Evolutionary conservation across 2,113 vertebrate species (phyloP), one percentile per base, ranked within the genome.

Genomic region (Bettongia penicillata): DNA sequence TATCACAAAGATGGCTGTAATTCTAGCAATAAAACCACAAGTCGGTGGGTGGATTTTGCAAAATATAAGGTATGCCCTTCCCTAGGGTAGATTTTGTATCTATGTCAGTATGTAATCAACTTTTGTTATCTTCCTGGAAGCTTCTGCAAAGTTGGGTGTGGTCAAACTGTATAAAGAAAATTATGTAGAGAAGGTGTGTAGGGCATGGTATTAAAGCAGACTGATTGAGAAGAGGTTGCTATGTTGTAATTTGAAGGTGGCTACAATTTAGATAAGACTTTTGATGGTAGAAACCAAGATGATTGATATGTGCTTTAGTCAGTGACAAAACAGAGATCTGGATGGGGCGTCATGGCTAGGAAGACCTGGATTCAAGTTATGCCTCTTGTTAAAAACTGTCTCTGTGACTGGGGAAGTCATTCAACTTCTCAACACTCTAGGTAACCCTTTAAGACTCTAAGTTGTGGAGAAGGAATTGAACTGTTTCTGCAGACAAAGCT

Each of bases 211-310:
- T 24, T 1, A 37, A 28, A 3, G 91, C 28, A 2, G 26, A 14
- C 0, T 14, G 48, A 5, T 10, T 68, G 0, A 0, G 3, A 3
- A 3, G 2, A 52, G n/a, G 2, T n/a, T 43, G 16, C n/a, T 19
- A n/a, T 84, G 22, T 43, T 43, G 5, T 43, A 14, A 84, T 6
- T 84, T 84, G 43, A 84, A 84, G 37, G 68, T 22, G 68, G 5
- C 37, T 84, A 43, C 16, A 43, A 77, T 3, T 10, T n/a, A n/a
- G 61, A 43, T 22, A 84, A 84, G 16, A n/a, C 16, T 22, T 84
- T 84, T n/a, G 37, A 22, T 84, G 37, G 16, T 84, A 43, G 68
- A 84, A 84, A 22, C 8, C 37, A 84, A 22, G 68, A n/a, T 84
- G 68, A 84, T 43, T 14, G n/a, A 23, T 43, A 1, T 43, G 2